A percentile compares a stretch with the other conserved stretches of the same genome.
These are phyloP conservation scores for Drosophila lini DNA, from an alignment of 1,140 invertebrate species.

Conservation along the genomic window DNA sequence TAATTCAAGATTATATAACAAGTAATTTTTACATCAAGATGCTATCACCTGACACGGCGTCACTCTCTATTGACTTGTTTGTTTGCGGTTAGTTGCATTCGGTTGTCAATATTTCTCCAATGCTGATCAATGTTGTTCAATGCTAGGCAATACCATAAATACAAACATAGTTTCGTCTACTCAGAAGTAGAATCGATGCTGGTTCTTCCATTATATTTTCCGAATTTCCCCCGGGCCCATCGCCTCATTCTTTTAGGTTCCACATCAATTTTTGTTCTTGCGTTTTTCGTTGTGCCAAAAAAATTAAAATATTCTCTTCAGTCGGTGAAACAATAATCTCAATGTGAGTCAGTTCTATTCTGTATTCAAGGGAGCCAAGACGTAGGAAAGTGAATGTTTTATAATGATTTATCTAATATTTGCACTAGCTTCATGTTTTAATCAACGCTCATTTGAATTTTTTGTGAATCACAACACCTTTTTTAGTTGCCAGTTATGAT, in stretches of 20 bases:
- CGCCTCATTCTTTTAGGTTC: constrained; percentile 1
- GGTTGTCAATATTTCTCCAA: constrained; percentile 9
- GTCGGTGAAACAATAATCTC: constrained; percentile 11
- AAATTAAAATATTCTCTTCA: constrained; percentile 3
- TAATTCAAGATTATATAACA: constrained; percentile 17
- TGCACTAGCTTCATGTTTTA: not conserved
- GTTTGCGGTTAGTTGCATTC: constrained; percentile 31
- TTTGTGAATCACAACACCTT: constrained; percentile 28
- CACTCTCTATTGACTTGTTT: constrained; percentile 19
- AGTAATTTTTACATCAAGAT: constrained; percentile 15
- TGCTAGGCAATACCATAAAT: constrained; percentile 1
- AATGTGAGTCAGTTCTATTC: constrained; percentile 18
- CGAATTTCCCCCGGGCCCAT: not conserved
- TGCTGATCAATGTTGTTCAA: constrained; percentile 26
- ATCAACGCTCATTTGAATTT: constrained; percentile 1
- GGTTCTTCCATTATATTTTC: constrained; percentile 12
- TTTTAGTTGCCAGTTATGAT: constrained; percentile 3
- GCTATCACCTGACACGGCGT: constrained; percentile 28
- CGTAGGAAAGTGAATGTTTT: constrained; percentile 16
- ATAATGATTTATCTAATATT: constrained; percentile 8
- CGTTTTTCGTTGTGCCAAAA: constrained; percentile 2
- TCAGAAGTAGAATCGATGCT: not conserved
- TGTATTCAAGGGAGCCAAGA: constrained; percentile 4
- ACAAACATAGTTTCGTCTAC: constrained; percentile 1
- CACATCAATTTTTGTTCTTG: constrained; percentile 1